A percentile compares a stretch with the other conserved stretches of the same genome.
Conservation (phyloP, 2,888 invertebrate species). For the Pocota personata region DNA sequence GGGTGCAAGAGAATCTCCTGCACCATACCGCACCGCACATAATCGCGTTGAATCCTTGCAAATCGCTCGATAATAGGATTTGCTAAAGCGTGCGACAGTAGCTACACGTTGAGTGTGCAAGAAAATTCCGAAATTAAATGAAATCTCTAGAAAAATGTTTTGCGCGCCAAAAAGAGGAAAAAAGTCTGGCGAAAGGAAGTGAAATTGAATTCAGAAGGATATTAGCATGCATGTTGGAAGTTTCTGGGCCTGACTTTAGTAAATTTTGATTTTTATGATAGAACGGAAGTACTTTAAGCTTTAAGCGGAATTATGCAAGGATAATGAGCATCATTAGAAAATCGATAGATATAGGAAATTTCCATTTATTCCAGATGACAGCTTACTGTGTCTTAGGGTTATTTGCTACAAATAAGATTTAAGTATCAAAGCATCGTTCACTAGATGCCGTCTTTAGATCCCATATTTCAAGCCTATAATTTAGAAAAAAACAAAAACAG, state of each 20-base stretch:
- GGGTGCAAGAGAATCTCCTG: slow-evolving; percentile 12
- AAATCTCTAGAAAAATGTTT: slow-evolving; percentile 61
- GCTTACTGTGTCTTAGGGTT: no score
- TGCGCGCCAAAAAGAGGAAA: neutral
- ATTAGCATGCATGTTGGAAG: slow-evolving; percentile 60
- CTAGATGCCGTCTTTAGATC: no score
- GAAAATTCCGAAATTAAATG: slow-evolving; percentile 49
- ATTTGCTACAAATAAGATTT: no score
- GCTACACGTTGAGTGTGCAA: slow-evolving; percentile 42
- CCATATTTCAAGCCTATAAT: no score
- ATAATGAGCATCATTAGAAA: neutral
- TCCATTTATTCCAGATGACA: no score
- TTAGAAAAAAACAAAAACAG: no score
- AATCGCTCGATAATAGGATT: slow-evolving; percentile 73
- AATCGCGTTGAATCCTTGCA: slow-evolving; percentile 68
- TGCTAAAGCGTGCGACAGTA: slow-evolving; percentile 69
- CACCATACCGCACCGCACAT: slow-evolving; percentile 51
- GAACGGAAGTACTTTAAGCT: slow-evolving; percentile 12
- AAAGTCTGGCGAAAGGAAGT: slow-evolving; percentile 42
- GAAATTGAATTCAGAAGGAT: slow-evolving; percentile 70
- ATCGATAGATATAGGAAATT: no score
- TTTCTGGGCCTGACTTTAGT: slow-evolving; percentile 35
- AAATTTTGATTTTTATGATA: slow-evolving; percentile 28
- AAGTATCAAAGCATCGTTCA: no score
- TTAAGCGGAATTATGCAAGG: neutral